These are phyloP conservation scores for Nudaria mundana DNA, from an alignment of 2,888 invertebrate species.

Conservation along the genomic window DNA sequence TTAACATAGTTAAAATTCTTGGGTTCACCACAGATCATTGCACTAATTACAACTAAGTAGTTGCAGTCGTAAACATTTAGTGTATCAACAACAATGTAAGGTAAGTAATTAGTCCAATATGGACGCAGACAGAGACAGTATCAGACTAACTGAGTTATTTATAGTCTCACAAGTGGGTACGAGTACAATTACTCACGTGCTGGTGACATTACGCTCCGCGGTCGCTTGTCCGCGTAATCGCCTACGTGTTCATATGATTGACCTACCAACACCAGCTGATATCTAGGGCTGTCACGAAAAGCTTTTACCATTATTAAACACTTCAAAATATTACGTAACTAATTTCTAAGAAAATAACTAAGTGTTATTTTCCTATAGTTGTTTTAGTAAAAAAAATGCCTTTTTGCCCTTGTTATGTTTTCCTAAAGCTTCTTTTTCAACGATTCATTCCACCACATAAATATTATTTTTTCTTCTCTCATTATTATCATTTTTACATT, in stretches of 20 bases:
- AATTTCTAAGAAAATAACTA: no score
- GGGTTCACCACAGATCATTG: not conserved
- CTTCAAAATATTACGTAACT: not conserved
- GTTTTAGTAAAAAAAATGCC: no score
- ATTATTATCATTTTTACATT: no score
- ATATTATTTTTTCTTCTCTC: no score
- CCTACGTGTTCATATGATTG: slow-evolving; percentile 30
- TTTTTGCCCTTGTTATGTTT: no score
- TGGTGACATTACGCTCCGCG: slow-evolving; percentile 25
- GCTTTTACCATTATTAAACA: not conserved
- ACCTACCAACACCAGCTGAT: slow-evolving; percentile 33
- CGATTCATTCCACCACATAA: no score
- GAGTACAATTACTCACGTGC: slow-evolving; percentile 37
- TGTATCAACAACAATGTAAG: slow-evolving; percentile 6
- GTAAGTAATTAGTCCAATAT: slow-evolving; percentile 10
- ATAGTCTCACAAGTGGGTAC: slow-evolving; percentile 32
- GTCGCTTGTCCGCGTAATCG: slow-evolving; percentile 31
- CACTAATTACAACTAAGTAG: not conserved
- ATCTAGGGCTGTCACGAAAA: slow-evolving; percentile 17
- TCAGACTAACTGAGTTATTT: slow-evolving; percentile 36
- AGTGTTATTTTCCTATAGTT: no score
- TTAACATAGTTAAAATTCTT: no score
- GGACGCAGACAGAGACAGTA: slow-evolving; percentile 20
- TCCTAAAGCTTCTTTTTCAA: no score
- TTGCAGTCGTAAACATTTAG: not conserved